Base-by-base conservation (phyloP, 2,797 vertebrate genomes). In the Macroramphosus scolopax region DNA sequence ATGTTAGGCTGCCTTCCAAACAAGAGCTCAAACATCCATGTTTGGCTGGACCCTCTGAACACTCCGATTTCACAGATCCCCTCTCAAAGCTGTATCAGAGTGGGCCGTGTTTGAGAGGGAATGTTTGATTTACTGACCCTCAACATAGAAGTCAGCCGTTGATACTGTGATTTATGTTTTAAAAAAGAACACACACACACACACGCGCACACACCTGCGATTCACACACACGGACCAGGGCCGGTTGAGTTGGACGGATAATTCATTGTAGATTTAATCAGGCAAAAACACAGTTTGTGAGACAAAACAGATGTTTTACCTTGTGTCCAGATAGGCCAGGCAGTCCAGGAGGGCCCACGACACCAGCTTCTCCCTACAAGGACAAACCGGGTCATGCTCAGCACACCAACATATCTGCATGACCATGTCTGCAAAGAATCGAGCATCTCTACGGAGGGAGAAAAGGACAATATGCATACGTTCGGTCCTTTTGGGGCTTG, bases 321-420 rank as follows among this genome's bases (percentile, higher is more conserved):
- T 95, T 96, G 74, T 90, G 90, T 84, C 96, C 94, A 39, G 62
- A 49, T 56, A 92, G 91, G 54, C 96, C 95, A 48, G 84, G 80
- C 65, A 84, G 73, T 67, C 96, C 96, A 9, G 87, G 75, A 37
- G 92, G 82, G 26, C 95, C 94, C 40, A 82, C 58, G 35, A 88
- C 86, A 51, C 95, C 96, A 68, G 65, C 3, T 0, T 94, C 88
- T 28, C 96, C 96, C 96, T 98, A 70, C 6, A 88, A 79, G 8
- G 2, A 52, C 16, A 73, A 65, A 66, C 1, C 4, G 17, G 44
- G 33, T 51, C 45, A 58, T 17, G 34, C 18, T 48, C n/a, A n/a
- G n/a, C n/a, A n/a, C n/a, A n/a, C n/a, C n/a, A n/a, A n/a, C n/a
- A n/a, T n/a, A n/a, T n/a, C 32, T 15, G 8, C 16, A 33, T 10